Evolutionary conservation across 2,797 vertebrate species (phyloP).

Genomic region (Ammospiza maritima): DNA sequence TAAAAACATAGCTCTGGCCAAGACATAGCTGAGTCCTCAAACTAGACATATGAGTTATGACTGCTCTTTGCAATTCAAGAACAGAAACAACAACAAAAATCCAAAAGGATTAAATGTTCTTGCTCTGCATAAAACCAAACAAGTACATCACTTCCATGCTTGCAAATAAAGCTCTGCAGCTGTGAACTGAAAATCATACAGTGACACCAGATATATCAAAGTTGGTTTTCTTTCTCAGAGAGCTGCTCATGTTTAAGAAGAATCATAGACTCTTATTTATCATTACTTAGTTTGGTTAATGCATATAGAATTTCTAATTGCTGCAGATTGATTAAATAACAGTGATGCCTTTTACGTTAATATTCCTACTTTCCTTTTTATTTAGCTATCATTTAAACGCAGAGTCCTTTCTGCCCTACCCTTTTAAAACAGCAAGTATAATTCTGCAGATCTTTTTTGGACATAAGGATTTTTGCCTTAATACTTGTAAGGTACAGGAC

Average conservation of each 20-base stretch:
- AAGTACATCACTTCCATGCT: neutral
- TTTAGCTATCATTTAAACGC: neutral
- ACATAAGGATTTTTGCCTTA: neutral
- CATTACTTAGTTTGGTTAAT: neutral
- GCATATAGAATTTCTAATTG: neutral
- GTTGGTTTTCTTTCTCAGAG: neutral
- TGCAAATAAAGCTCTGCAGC: neutral
- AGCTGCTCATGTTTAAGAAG: neutral
- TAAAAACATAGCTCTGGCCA: neutral
- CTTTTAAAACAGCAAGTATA: neutral
- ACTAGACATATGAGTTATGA: rapidly evolving
- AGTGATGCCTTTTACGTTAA: neutral
- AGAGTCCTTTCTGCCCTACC: neutral
- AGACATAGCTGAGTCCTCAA: neutral
- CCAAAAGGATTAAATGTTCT: neutral
- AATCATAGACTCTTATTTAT: neutral
- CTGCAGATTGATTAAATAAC: neutral
- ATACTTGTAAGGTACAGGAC: neutral
- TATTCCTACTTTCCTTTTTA: neutral
- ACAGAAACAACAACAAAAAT: neutral
- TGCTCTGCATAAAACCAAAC: neutral
- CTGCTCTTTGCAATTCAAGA: neutral
- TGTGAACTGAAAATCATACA: neutral
- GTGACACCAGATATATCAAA: neutral
- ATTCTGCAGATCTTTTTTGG: neutral